A percentile compares a stretch with the other conserved stretches of the same genome.
Conservation (phyloP, 2,797 vertebrate genomes). For the Sebastes minor region DNA sequence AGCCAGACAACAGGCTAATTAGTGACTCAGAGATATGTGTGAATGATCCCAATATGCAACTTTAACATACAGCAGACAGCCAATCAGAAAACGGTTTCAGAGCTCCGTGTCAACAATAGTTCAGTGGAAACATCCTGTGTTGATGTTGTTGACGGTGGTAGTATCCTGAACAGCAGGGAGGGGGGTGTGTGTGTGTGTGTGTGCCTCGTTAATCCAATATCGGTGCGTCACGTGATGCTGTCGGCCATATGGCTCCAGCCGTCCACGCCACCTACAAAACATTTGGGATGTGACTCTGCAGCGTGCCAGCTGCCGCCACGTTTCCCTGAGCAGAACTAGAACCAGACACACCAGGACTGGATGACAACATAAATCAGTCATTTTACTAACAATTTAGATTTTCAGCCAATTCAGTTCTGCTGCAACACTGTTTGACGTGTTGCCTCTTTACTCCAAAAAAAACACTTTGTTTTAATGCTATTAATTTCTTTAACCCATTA, state of each 20-base stretch:
- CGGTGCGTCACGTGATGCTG: conserved; percentile 37
- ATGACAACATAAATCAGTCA: neutral
- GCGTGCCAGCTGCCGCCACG: conserved; percentile 40
- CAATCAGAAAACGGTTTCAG: neutral
- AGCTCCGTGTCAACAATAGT: neutral
- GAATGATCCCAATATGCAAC: neutral
- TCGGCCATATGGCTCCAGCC: conserved; percentile 57
- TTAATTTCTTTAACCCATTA: too few species aligned
- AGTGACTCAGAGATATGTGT: neutral
- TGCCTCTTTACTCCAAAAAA: neutral
- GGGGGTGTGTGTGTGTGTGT: conserved; percentile 3
- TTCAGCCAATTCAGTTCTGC: neutral
- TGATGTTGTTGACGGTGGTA: conserved; percentile 1
- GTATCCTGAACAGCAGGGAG: conserved; percentile 26
- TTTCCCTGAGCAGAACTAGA: neutral
- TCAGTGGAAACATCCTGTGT: neutral
- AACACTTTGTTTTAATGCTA: too few species aligned
- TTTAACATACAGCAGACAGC: neutral
- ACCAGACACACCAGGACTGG: neutral
- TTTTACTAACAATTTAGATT: neutral
- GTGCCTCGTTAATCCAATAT: conserved; percentile 49
- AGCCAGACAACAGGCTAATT: neutral
- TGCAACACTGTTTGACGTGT: neutral
- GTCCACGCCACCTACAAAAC: conserved; percentile 32
- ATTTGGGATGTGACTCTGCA: conserved; percentile 49